Base-by-base conservation (phyloP, 1,140 invertebrate species). In the Arctopsyche grandis region DNA sequence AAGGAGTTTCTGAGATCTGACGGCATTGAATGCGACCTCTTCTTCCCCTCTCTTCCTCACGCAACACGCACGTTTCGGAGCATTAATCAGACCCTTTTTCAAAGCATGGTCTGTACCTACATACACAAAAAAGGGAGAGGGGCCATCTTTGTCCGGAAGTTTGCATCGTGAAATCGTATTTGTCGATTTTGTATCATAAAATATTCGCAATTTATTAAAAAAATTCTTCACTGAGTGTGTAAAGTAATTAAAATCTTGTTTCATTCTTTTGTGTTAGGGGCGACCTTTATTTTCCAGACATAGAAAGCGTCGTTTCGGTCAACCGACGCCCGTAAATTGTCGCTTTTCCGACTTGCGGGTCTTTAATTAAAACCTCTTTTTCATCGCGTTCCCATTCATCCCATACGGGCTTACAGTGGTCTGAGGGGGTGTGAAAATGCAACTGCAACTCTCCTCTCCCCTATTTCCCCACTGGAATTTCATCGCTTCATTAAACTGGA, bases 31-130 rank as follows among this genome's bases (percentile, higher is more conserved):
- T 66, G 24, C 63, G 63, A 66, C 63, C 63, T 66, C 24, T 66
- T 22, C 24, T 26, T 12, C 63, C 63, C 21, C 21, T 66, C 21
- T 10, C 9, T 10, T 3, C 22, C 24, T 26, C 71, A 56, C 22
- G 48, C 44, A 71, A 48, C 69, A 56, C 71, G 24, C 44, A 74
- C 71, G 48, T 74, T 74, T 56, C 46, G 71, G 10, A 52, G 48
- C 71, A 74, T 74, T 74, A 74, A 74, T 74, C 71, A 74, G 71
- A 74, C 48, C 71, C 71, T 74, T 56, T 26, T 26, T 26, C 46
- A 48, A 24, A n/a, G 12, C 71, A 10, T 22, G 5, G 44, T 21
- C 69, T 24, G 14, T 21, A 43, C n/a, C 24, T 7, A 73, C 7
- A 14, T 38, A 21, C 69, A 7, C 29, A 43, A 22, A 73, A 29